Evolutionary conservation across 2,797 vertebrate species (phyloP).

Genomic region (Siniperca scherzeri): DNA sequence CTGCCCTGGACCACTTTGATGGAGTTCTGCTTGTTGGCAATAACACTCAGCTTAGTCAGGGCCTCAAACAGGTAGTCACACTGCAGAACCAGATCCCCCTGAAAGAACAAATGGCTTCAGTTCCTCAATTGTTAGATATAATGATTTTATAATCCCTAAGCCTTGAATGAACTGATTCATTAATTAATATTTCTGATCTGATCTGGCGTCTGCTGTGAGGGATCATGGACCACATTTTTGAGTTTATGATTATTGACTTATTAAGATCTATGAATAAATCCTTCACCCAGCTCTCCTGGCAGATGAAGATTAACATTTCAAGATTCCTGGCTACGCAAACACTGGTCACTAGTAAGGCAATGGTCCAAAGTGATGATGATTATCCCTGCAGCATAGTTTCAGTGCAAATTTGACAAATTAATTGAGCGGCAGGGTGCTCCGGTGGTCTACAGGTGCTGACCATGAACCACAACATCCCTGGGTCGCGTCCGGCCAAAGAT

Average conservation of each 20-base stretch:
- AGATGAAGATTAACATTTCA: background rate
- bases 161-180: background rate
- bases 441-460: background rate
- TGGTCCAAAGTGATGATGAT: background rate
- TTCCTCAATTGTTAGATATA: background rate
- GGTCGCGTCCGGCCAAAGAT: background rate
- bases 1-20: conserved; percentile 91
- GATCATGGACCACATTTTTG: background rate
- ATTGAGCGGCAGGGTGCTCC: background rate
- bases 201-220: background rate
- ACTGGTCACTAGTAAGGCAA: background rate
- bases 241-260: background rate
- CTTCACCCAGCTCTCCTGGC: background rate
- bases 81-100: conserved; percentile 94
- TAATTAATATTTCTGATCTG: background rate
- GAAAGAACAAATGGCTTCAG: conserved; percentile 11
- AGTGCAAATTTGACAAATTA: background rate
- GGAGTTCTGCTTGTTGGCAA: conserved; percentile 85
- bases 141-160: background rate
- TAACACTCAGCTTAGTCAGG: conserved; percentile 89
- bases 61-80: conserved; percentile 92
- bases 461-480: background rate
- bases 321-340: background rate
- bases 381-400: background rate
- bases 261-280: background rate